Evolutionary conservation across 2,888 invertebrate genomes (phyloP), one percentile per base, ranked within the genome.

Genomic region (Carabus problematicus): DNA sequence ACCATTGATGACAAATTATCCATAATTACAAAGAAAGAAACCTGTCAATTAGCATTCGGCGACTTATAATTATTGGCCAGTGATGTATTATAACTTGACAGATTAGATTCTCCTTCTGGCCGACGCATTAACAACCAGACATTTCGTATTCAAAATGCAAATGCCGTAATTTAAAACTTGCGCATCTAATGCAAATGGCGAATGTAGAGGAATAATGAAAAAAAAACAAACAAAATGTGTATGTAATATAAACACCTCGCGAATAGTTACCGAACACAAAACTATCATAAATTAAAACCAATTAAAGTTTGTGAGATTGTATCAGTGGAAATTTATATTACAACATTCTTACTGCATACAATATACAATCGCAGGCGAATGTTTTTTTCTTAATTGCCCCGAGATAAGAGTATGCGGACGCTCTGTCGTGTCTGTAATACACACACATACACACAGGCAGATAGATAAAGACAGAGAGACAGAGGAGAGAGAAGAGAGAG

Each of bases 281-380:
- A 19, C 49, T 29, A 62, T 39, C 19, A 62, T 62, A 63, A 63
- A 63, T 63, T 63, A 52, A n/a, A 54, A 52, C 52, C 63, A 63
- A 63, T 63, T 63, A 63, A 62, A 63, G 29, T 39, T 12, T 61
- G 14, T 16, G 16, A 52, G 63, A 63, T 63, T 54, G 18, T 63
- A 63, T 63, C 63, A 54, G 52, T 54, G 49, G 41, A 63, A 63
- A 63, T 63, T 62, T 62, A 63, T 54, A 63, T 62, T 47, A 62
- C 62, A 62, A 62, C 63, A 63, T 63, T 63, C 63, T 62, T n/a
- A n/a, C n/a, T 29, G 6, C 29, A 29, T 49, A 63, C 63, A 63
- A 54, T 63, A 63, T 63, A 63, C 63, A 63, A 54, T 63, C 63
- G 63, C 41, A 40, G 14, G 29, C 29, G 29, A 29, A 6, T 29